phyloP scores from a whole-genome alignment of 2,888 invertebrate genomes.

The Campoletis raptor region DNA sequence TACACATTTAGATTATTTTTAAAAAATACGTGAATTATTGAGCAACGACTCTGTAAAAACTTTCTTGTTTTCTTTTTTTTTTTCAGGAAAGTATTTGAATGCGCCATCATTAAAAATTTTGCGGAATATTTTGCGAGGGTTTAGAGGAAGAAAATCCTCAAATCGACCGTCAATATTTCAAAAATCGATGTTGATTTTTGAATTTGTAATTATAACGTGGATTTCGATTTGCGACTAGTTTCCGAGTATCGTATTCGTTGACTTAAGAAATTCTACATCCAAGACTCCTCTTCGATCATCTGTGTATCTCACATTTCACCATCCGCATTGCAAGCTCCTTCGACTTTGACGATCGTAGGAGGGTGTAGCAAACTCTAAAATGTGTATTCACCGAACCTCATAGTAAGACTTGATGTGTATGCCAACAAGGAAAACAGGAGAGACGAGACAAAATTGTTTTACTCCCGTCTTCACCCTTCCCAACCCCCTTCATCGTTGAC shows the following conservation, averaged over 20 bases:
- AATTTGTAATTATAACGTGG: background rate
- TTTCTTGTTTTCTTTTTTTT: background rate
- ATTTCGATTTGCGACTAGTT: background rate
- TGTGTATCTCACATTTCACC: background rate
- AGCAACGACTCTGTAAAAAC: no score
- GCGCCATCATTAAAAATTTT: no score
- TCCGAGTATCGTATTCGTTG: background rate
- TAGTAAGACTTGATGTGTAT: background rate
- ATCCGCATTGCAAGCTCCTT: background rate
- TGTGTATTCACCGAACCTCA: conserved; percentile 5
- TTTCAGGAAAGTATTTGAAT: background rate
- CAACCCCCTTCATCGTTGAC: conserved; percentile 17
- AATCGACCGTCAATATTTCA: no score
- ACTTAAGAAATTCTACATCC: background rate
- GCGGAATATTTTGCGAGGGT: no score
- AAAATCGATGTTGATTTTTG: background rate
- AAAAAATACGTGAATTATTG: no score
- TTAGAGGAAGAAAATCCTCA: no score
- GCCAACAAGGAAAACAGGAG: conserved; percentile 6
- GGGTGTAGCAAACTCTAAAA: background rate
- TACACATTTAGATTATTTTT: no score
- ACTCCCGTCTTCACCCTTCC: conserved; percentile 37
- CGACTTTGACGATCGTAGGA: conserved; percentile 4
- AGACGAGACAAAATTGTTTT: conserved; percentile 52
- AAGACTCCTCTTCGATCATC: background rate